Base-by-base conservation (phyloP, 30 jellyfish, hydroid and myxozoan species). In the Aurelia aurita region DNA sequence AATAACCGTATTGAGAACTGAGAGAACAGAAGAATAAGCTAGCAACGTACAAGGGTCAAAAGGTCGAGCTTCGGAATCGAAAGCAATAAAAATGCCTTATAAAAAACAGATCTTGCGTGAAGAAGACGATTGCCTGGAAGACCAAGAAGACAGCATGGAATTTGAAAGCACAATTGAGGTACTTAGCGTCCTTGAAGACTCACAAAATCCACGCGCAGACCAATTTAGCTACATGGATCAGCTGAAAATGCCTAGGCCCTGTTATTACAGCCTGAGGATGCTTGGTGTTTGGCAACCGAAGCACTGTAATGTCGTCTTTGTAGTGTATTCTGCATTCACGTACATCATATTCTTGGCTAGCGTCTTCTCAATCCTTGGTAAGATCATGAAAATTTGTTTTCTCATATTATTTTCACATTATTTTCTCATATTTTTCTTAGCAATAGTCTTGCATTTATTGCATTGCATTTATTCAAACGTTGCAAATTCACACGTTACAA, bases 241-340 rank as follows among this genome's bases (percentile, higher is more conserved):
- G 31, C 9, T 45, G 22, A 60, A 49, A n/a, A 61, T 79, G 82
- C 96, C 96, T 49, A 66, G 97, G 74, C 97, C 97, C 22, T 80
- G 97, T 63, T 89, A 47, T 28, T 73, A 80, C 70, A 55, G 71
- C 47, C 87, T 89, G 44, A 80, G 91, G 18, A 3, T 79, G 1
- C 87, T 89, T 28, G 97, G 97, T 21, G 91, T 69, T 65, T 89
- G 97, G 97, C 94, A 89, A 44, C 97, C 97, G 20, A 46, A 81
- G 23, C 29, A 67, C 77, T 58, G 89, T 34, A 71, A 70, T 25
- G 58, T 57, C 63, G 19, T 81, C 44, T 82, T 73, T 20, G 54
- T 72, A 18, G 51, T 80, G 49, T 89, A 89, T 73, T 34, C 87
- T 3, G 35, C 43, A 3, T 9, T 80, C 31, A 28, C 81, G 14